Conservation (phyloP, 2,888 invertebrate species). For the Dasypogon diadema region DNA sequence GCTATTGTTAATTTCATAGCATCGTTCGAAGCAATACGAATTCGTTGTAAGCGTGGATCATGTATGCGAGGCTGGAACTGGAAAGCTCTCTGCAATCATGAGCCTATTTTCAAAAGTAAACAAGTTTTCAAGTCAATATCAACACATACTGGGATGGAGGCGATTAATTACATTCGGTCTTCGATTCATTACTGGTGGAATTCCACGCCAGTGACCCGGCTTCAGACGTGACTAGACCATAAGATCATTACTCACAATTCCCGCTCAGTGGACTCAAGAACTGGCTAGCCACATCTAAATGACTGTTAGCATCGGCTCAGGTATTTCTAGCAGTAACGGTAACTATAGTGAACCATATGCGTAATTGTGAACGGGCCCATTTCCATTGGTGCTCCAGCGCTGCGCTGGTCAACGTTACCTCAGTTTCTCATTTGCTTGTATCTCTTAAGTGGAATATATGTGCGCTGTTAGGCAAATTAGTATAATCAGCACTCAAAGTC, state of each 20-base stretch:
- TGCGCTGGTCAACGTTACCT: no score
- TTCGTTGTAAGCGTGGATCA: neutral
- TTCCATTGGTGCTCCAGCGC: neutral
- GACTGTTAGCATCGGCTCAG: neutral
- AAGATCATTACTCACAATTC: constrained; percentile 16
- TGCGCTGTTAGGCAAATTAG: neutral
- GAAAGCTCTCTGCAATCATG: neutral
- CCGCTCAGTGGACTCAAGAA: neutral
- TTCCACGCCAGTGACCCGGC: neutral
- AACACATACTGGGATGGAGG: no score
- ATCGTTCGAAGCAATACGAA: neutral
- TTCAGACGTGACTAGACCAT: constrained; percentile 17
- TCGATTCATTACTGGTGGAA: neutral
- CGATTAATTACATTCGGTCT: constrained; percentile 1
- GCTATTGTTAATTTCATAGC: neutral
- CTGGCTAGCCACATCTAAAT: neutral
- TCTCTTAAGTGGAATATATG: neutral
- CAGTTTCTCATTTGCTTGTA: neutral
- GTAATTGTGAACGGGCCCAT: constrained; percentile 7
- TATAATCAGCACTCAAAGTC: neutral
- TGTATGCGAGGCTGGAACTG: neutral
- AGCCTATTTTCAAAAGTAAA: neutral
- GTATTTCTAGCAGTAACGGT: neutral
- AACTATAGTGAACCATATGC: constrained; percentile 15
- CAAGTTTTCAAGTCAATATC: neutral